A percentile compares a stretch with the other conserved stretches of the same genome.
Evolutionary conservation across 2,113 vertebrate species (phyloP).

Genomic region (Diadophis punctatus): DNA sequence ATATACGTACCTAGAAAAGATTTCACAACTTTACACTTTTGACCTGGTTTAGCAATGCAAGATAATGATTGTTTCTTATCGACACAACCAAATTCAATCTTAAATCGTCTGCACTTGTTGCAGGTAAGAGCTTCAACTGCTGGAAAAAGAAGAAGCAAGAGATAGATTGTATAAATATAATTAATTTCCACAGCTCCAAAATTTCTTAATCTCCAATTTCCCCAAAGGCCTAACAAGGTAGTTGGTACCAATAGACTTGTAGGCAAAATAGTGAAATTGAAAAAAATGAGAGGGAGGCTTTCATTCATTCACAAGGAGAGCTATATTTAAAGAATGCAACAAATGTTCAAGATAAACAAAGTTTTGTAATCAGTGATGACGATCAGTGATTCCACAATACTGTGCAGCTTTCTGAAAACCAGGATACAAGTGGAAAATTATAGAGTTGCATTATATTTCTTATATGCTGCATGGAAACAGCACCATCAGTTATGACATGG

Average conservation of each 20-base stretch:
- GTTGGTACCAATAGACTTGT: background rate
- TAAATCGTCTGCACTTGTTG: background rate
- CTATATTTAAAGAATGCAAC: background rate
- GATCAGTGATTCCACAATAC: background rate
- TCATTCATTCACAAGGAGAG: background rate
- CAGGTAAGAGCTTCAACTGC: background rate
- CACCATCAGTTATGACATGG: background rate
- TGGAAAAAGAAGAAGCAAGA: background rate
- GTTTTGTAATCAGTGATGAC: background rate
- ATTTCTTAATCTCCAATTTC: background rate
- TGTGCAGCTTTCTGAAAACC: background rate
- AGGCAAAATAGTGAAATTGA: background rate
- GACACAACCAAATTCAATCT: background rate
- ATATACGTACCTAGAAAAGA: background rate
- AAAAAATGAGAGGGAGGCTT: background rate
- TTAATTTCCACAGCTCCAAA: background rate
- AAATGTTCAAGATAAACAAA: background rate
- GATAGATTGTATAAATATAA: background rate
- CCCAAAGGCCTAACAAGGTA: background rate
- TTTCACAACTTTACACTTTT: background rate
- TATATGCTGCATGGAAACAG: background rate
- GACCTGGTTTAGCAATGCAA: background rate
- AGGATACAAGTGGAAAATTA: background rate
- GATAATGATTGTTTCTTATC: rapidly evolving
- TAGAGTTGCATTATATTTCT: background rate